Conservation (phyloP, 2,888 invertebrate genomes). For the Hololepta plana region DNA sequence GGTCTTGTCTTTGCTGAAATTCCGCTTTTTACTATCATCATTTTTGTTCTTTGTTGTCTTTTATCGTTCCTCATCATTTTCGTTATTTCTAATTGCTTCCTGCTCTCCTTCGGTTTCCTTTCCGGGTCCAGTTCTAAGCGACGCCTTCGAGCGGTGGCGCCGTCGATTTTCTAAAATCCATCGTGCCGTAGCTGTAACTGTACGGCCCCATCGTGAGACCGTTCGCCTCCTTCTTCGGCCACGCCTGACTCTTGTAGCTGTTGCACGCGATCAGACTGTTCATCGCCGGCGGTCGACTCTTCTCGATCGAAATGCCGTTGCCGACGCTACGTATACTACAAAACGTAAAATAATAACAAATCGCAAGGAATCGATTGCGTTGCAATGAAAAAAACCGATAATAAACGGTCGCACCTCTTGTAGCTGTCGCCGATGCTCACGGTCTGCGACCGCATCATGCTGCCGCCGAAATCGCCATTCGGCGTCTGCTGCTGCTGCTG, state of each 20-base stretch:
- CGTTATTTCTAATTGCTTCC: too few relatives aligned
- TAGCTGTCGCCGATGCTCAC: conserved; percentile 21
- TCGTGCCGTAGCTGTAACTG: conserved; percentile 35
- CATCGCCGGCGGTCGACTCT: conserved; percentile 49
- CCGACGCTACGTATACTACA: conserved; percentile 24
- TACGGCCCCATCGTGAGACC: conserved; percentile 27
- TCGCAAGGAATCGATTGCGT: conserved; percentile 3
- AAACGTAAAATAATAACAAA: too few relatives aligned
- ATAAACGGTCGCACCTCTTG: conserved; percentile 16
- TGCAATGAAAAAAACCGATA: conserved; percentile 2
- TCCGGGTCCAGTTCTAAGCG: too few relatives aligned
- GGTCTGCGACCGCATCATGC: conserved; percentile 16
- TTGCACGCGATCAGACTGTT: conserved; percentile 59
- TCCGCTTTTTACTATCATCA: too few relatives aligned
- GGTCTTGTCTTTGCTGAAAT: too few relatives aligned
- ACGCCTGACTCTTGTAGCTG: conserved; percentile 51
- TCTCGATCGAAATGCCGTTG: conserved; percentile 41
- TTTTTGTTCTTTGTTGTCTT: too few relatives aligned
- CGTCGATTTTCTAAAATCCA: too few relatives aligned
- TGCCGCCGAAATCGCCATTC: conserved; percentile 33
- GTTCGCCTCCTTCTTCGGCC: conserved; percentile 23
- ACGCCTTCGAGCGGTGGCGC: conserved; percentile 19
- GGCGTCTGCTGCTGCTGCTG: conserved; percentile 10
- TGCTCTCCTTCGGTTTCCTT: too few relatives aligned
- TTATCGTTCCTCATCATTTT: too few relatives aligned